Evolutionary conservation across 2,797 vertebrate species (phyloP), one percentile per base, ranked within the genome.

Genomic region (Decapterus maruadsi): DNA sequence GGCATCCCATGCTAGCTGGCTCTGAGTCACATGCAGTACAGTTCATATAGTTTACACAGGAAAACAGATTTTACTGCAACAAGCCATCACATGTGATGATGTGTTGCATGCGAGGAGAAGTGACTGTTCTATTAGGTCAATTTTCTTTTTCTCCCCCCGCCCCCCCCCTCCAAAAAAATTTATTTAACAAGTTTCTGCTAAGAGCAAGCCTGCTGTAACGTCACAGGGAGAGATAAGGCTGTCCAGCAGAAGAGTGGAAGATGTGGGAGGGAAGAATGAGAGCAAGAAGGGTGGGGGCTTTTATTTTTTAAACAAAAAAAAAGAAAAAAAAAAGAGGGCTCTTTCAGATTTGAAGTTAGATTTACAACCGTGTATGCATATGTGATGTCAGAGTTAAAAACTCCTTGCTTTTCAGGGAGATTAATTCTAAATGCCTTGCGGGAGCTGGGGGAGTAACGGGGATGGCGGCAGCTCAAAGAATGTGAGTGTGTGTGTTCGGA

Each of bases 321-420:
- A 14, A 14, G n/a, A n/a, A 1, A 26, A 43, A 17, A 46, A 78
- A 91, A 90, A 89, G 87, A 75, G 57, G 54, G 16, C 45, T 83
- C 91, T 90, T 90, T 59, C 82, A 90, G 87, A 92, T 93, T 91
- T 91, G 84, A 92, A 90, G 85, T 84, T 77, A 89, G 90, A 94
- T 93, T 94, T 93, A 94, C 57, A 59, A 76, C 74, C 14, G 77
- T 74, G 83, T 86, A 88, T 90, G 88, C 89, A 75, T 84, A 80
- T 90, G 90, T 92, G 90, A 93, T 93, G 90, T 94, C 93, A 93
- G 90, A 86, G 87, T 90, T 86, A 73, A 92, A 90, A 92, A 92
- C 86, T 93, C 85, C 84, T 80, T 68, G 84, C 87, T 91, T 91
- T 92, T 91, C 81, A 82, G 77, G 83, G 87, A 92, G 91, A 92